Base-by-base conservation (phyloP, 2,888 invertebrate genomes). In the Colletes collaris region DNA sequence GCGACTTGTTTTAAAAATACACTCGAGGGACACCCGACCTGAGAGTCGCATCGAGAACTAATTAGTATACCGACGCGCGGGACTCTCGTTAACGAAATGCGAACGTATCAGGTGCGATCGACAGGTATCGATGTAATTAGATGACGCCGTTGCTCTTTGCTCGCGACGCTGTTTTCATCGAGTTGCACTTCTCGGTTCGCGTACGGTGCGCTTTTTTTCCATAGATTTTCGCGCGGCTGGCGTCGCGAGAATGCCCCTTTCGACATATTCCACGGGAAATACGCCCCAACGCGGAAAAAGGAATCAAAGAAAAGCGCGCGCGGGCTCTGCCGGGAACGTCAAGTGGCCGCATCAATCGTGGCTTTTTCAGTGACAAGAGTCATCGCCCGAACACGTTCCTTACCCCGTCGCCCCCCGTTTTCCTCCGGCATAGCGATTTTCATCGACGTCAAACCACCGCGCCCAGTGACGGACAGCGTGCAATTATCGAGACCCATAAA, bases 361-460 rank as follows among this genome's bases (percentile, higher is more conserved):
- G 58, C 44, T 71, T 71, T 79, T 77, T 64, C 66, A 60, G 27
- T 16, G 62, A 71, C 52, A 53, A 77, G 77, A 67, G 63, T 79
- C 49, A 58, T 59, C 68, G 75, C 56, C 52, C 0, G 11, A 5
- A 50, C 49, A 66, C 27, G 27, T 46, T 3, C 44, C 44, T 46
- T 46, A 50, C 40, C 63, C 16, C 44, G 27, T 2, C 58, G 7
- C 2, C 10, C 10, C 27, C 7, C 11, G 3, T n/a, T 3, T 40
- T 4, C 11, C 0, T 0, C 5, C 4, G 1, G 3, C 19, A 4
- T 7, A 5, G 4, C 11, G 66, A 46, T 77, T 79, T 77, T 71
- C 79, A 67, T 58, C 71, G 71, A 71, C 35, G 71, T 77, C 71
- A 68, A 52, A 63, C 64, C 44, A 11, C 35, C 7, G 40, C 4